Evolutionary conservation across 2,797 vertebrate genomes (phyloP).

Genomic region (Hemibagrus guttatus): DNA sequence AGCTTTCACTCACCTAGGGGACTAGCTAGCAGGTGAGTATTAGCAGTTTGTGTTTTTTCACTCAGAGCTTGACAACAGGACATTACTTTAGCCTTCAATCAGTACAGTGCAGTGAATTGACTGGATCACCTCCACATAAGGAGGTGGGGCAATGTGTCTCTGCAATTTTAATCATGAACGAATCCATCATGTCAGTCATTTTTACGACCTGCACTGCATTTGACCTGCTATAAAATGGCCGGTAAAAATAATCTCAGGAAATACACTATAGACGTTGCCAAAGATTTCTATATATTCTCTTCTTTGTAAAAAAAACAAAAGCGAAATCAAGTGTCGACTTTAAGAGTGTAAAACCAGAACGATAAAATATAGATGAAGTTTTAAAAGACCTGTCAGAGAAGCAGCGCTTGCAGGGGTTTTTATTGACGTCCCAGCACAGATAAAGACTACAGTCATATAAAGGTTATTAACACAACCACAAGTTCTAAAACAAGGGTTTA

Average conservation of each 20-base stretch:
- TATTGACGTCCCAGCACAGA: not conserved
- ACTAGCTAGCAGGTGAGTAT: not conserved
- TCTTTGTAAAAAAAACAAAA: not conserved
- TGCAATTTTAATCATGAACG: not conserved
- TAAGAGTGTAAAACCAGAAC: not conserved
- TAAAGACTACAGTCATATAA: not conserved
- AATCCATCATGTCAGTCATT: not conserved
- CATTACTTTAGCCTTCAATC: not conserved
- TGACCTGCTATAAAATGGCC: not conserved
- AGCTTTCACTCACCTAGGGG: not conserved
- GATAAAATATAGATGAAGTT: not conserved
- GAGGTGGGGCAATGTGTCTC: not conserved
- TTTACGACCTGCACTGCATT: not conserved
- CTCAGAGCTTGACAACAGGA: not conserved
- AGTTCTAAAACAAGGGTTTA: not conserved
- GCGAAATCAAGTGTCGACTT: not conserved
- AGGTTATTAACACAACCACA: not conserved
- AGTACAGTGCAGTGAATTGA: not conserved
- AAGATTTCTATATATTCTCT: not conserved
- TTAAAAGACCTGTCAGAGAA: not conserved
- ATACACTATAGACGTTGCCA: not conserved
- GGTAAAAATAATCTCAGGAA: not conserved
- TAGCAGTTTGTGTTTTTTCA: not conserved
- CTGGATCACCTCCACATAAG: not conserved
- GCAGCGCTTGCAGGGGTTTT: not conserved